A percentile compares a stretch with the other conserved stretches of the same genome.
Evolutionary conservation across 2,888 invertebrate species (phyloP).

Genomic region (Drosophila hamatofila): DNA sequence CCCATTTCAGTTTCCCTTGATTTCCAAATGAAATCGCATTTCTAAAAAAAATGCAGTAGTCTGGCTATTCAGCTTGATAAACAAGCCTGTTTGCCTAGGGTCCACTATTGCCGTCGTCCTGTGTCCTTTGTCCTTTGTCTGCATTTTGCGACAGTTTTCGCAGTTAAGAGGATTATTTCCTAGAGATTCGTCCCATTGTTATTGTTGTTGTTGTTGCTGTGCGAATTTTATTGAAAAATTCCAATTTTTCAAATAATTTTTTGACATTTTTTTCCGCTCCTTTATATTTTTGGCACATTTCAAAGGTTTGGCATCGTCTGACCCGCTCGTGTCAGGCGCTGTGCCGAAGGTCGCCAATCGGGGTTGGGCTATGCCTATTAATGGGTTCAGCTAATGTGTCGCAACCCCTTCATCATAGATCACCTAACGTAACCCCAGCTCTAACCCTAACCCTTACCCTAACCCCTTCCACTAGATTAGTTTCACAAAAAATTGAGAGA

Average conservation of each 20-base stretch:
- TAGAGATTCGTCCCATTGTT: constrained; percentile 22
- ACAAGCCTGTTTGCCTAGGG: constrained; percentile 30
- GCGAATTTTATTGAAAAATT: constrained; percentile 78
- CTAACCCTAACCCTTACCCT: constrained; percentile 13
- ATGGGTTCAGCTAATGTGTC: constrained; percentile 83
- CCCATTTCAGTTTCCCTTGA: constrained; percentile 19
- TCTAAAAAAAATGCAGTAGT: constrained; percentile 15
- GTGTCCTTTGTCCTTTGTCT: constrained; percentile 68
- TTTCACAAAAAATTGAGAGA: constrained; percentile 22
- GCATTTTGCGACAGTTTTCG: constrained; percentile 72
- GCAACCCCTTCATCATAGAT: constrained; percentile 78
- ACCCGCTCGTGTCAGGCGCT: constrained; percentile 73
- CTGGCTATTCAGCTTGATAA: constrained; percentile 24
- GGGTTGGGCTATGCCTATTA: constrained; percentile 82
- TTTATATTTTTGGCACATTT: constrained; percentile 41
- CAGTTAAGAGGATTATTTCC: constrained; percentile 75
- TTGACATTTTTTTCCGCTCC: constrained; percentile 34
- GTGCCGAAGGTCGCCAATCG: constrained; percentile 55
- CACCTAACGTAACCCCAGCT: constrained; percentile 3
- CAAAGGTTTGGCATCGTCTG: constrained; percentile 12
- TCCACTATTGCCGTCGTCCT: constrained; percentile 16
- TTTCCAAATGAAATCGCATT: constrained; percentile 43
- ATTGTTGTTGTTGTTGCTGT: constrained; percentile 49
- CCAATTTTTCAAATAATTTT: constrained; percentile 52
- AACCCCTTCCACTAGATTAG: constrained; percentile 55